phyloP scores from a whole-genome alignment of 2,888 invertebrate genomes.

The Clanis bilineata region DNA sequence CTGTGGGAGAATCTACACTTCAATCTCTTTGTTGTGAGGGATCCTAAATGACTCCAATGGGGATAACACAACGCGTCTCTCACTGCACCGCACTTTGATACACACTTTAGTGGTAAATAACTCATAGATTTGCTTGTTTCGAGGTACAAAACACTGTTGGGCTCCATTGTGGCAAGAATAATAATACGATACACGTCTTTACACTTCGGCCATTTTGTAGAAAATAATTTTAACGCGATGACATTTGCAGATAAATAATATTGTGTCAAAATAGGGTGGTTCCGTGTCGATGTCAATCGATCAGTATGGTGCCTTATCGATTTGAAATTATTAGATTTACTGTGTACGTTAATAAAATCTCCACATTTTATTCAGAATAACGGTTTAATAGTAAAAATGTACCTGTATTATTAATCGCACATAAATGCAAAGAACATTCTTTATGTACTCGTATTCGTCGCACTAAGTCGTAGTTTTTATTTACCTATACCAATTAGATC shows the following conservation, averaged over 20 bases:
- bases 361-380: too few species aligned
- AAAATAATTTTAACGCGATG: constrained; percentile 37
- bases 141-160: constrained; percentile 53
- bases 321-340: not conserved
- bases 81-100: constrained; percentile 34
- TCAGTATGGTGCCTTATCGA: not conserved
- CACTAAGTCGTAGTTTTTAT: too few species aligned
- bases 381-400: too few species aligned
- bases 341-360: too few species aligned
- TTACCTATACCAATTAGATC: too few species aligned
- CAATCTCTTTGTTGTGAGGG: not conserved
- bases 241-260: constrained; percentile 25
- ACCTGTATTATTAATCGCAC: too few species aligned
- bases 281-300: constrained; percentile 17
- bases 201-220: constrained; percentile 79
- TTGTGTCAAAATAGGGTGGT: constrained; percentile 23
- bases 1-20: constrained; percentile 46
- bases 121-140: constrained; percentile 56
- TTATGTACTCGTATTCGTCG: too few species aligned
- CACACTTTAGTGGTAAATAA: constrained; percentile 40
- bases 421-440: too few species aligned
- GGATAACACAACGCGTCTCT: constrained; percentile 37
- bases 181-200: constrained; percentile 67
- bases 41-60: not conserved
- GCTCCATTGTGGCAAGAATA: constrained; percentile 73